Conservation (phyloP, 1,140 invertebrate genomes). For the Manduca sexta region DNA sequence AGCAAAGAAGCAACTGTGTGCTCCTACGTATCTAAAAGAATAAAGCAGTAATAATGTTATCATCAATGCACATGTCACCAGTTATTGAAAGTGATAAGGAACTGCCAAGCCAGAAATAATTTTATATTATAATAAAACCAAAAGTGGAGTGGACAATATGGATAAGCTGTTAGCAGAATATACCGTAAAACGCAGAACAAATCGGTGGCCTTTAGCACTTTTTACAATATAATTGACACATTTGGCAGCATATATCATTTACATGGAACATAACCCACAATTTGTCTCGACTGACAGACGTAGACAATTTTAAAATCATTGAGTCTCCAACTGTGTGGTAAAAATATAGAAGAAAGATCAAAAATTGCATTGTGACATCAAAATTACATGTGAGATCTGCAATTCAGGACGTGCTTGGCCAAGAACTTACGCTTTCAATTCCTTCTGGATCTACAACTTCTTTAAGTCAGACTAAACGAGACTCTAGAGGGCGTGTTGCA, state of each 20-base stretch:
- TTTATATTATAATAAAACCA: conserved; percentile 1
- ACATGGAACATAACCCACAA: conserved; percentile 6
- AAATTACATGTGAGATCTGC: conserved; percentile 19
- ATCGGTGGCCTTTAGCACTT: conserved; percentile 13
- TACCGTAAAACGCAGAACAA: conserved; percentile 16
- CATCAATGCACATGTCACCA: too few species aligned
- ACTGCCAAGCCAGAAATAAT: neutral
- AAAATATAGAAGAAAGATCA: conserved; percentile 8
- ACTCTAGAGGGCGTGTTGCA: conserved; percentile 4
- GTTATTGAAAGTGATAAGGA: neutral
- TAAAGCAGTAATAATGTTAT: too few species aligned
- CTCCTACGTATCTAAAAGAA: too few species aligned
- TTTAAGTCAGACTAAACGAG: conserved; percentile 4
- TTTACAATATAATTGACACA: conserved; percentile 19
- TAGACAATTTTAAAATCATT: conserved; percentile 4
- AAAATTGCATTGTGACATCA: conserved; percentile 16
- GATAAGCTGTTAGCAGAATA: conserved; percentile 19
- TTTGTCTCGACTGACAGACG: conserved; percentile 3
- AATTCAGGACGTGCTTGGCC: conserved; percentile 18
- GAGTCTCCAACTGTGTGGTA: conserved; percentile 3
- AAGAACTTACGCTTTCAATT: conserved; percentile 14
- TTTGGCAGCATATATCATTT: conserved; percentile 5
- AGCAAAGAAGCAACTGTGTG: too few species aligned
- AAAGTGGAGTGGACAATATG: neutral
- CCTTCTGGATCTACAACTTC: conserved; percentile 16